Evolutionary conservation across 2,888 invertebrate genomes (phyloP), one percentile per base, ranked within the genome.

Genomic region (Pteria penguin): DNA sequence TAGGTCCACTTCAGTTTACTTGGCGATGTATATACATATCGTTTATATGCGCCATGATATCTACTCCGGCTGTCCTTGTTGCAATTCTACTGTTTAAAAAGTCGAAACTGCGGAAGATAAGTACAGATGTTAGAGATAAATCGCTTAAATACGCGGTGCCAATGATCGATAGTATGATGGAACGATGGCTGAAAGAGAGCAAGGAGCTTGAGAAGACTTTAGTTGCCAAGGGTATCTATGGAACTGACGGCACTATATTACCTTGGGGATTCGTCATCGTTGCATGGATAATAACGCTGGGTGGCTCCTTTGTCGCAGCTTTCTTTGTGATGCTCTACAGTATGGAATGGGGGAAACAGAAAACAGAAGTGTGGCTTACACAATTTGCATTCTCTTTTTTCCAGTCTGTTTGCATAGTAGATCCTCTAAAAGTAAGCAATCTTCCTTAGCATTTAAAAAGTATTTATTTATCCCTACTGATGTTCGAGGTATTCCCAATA

Each of bases 321-420:
- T 84, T 85, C 78, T 84, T 84, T 62, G 33, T 82, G 22, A 86
- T 92, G 86, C 86, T 92, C 14, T 93, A 91, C 86, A 92, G 92
- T 68, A 89, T 93, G 79, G 82, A 91, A 79, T 93, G 93, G 89
- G 93, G 93, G 0, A 90, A 91, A 79, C 88, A 87, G 60, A 92
- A 92, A 69, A 90, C 92, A 0, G 90, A 91, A 33, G 89, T 91
- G 76, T 93, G 93, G 93, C 86, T 93, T 4, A 88, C 91, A 0
- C 87, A 92, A 2, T 89, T 92, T 74, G 72, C 91, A 22, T 55
- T 92, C 18, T 88, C 91, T 0, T 90, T 92, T 81, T 84, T 92
- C 54, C 87, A 90, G 18, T 91, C 91, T 0, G 84, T 92, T 2
- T 86, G 92, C 33, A 79, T 92, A 26, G 84, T 91, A 4, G 91